phyloP scores from a whole-genome alignment of 2,113 vertebrate species.

The human region DNA sequence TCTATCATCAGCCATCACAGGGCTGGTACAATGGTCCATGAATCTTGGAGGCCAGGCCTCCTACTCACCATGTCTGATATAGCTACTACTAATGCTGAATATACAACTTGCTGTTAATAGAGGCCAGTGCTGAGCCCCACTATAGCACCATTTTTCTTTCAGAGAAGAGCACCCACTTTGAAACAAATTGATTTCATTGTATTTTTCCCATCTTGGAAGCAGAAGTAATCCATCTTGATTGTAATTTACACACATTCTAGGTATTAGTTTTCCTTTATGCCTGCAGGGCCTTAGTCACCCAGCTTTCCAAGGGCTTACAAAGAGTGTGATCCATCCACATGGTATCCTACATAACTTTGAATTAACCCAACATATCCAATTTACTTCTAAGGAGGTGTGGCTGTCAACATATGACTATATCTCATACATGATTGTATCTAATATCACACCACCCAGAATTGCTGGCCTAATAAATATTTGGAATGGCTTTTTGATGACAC shows the following conservation, averaged over 20 bases:
- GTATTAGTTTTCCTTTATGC: not conserved
- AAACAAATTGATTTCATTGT: not conserved
- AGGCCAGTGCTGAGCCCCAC: not conserved
- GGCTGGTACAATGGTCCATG: not conserved
- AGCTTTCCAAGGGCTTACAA: not conserved
- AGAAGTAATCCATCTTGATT: not conserved
- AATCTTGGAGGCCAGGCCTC: not conserved
- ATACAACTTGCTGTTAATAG: not conserved
- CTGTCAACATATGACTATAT: not conserved
- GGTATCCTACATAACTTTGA: not conserved
- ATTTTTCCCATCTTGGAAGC: not conserved
- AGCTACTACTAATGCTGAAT: not conserved
- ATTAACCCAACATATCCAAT: not conserved
- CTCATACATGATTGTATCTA: not conserved
- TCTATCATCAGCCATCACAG: not conserved
- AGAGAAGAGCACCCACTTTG: not conserved
- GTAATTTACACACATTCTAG: not conserved
- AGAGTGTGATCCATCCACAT: not conserved
- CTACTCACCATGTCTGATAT: not conserved
- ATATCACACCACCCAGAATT: not conserved
- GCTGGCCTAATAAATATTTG: not conserved
- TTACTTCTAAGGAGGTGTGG: not conserved
- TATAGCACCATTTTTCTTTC: not conserved
- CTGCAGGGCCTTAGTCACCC: not conserved
- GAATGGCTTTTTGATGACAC: not conserved